Conservation (phyloP, 1,140 invertebrate genomes). For the Drosophila simulans region DNA sequence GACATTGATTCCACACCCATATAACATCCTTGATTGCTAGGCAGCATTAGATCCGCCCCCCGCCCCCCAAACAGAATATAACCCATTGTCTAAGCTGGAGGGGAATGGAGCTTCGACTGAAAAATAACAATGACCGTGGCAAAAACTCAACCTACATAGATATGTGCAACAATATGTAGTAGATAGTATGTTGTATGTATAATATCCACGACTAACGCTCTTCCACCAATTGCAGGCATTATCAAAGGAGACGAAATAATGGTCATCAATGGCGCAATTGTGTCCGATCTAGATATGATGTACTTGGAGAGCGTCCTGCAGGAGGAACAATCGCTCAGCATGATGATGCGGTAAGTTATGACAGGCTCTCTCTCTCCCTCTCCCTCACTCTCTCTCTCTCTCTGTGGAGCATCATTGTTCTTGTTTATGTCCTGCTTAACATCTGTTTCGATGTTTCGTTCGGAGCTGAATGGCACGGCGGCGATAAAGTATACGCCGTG, state of each 20-base stretch:
- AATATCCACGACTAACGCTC: slow-evolving; percentile 32
- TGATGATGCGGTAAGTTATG: slow-evolving; percentile 94
- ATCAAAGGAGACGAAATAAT: slow-evolving; percentile 99
- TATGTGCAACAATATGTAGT: slow-evolving; percentile 19
- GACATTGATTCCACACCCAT: slow-evolving; percentile 45
- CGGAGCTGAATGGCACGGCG: slow-evolving; percentile 11
- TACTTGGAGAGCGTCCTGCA: slow-evolving; percentile 98
- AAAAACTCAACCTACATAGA: slow-evolving; percentile 21
- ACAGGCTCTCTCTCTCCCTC: slow-evolving; percentile 4
- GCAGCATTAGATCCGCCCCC: slow-evolving; percentile 28
- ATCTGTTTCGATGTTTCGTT: slow-evolving; percentile 41
- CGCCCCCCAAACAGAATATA: not conserved
- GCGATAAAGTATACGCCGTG: slow-evolving; percentile 29
- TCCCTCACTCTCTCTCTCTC: too few relatives aligned
- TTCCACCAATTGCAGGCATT: slow-evolving; percentile 89
- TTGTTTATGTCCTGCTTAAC: slow-evolving; percentile 44
- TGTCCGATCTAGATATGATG: slow-evolving; percentile 99
- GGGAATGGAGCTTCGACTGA: not conserved
- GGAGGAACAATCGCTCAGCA: slow-evolving; percentile 97
- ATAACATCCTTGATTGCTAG: slow-evolving; percentile 40
- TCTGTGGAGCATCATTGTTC: slow-evolving; percentile 31
- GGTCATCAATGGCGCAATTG: slow-evolving; percentile 98
- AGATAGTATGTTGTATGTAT: not conserved
- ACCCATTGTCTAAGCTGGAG: slow-evolving; percentile 25
- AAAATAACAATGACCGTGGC: slow-evolving; percentile 40